Percentiles rank a stretch among this genome's conserved stretches.
phyloP scores from a whole-genome alignment of 2,888 invertebrate species.

The Calameuta pallipes region DNA sequence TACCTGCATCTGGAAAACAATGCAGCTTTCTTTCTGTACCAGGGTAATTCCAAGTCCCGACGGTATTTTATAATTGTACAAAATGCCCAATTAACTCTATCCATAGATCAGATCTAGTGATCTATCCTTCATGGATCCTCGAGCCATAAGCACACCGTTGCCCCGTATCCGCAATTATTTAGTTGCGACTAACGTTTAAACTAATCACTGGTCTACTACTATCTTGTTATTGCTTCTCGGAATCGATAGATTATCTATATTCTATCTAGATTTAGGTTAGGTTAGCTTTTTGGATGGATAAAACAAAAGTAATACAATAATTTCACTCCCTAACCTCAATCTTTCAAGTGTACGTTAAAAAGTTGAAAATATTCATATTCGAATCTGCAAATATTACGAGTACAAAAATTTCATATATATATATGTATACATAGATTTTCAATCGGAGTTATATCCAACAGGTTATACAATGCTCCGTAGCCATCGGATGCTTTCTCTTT shows the following conservation, averaged over 20 bases:
- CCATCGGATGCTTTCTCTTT: neutral
- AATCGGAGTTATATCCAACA: neutral
- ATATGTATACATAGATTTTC: neutral
- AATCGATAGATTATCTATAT: slow-evolving; percentile 1
- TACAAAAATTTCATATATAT: neutral
- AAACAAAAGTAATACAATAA: neutral
- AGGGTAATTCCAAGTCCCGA: neutral
- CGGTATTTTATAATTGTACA: slow-evolving; percentile 3
- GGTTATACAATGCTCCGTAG: neutral
- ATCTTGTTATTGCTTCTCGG: slow-evolving; percentile 1
- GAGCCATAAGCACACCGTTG: neutral
- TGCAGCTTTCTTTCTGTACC: neutral
- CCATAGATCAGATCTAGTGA: slow-evolving; percentile 4
- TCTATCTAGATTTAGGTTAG: neutral
- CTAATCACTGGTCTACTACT: neutral
- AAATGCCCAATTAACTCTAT: slow-evolving; percentile 1
- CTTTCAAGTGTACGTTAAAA: neutral
- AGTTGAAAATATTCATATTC: neutral
- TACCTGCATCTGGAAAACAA: neutral
- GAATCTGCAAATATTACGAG: neutral
- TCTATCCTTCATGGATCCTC: neutral
- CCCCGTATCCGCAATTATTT: neutral
- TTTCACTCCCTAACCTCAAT: neutral
- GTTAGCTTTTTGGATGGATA: neutral
- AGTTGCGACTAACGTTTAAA: slow-evolving; percentile 4